Percentiles rank a stretch among this genome's conserved stretches.
Conservation (phyloP, 2,113 vertebrate species). For the Otus sunia region DNA sequence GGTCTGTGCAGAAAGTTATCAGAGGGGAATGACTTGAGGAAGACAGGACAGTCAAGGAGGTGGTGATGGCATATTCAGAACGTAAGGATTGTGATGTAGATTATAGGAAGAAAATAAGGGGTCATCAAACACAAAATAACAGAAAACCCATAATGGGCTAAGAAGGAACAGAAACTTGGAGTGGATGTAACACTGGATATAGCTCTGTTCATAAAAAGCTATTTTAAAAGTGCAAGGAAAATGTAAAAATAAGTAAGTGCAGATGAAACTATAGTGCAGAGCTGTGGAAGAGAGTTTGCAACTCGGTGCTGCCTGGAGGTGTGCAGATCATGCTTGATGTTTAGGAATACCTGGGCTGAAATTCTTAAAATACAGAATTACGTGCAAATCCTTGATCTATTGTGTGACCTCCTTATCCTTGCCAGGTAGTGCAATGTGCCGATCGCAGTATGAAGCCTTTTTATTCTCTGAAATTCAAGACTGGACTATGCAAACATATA, state of each 20-base stretch:
- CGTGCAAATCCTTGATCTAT: neutral
- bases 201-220: neutral
- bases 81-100: neutral
- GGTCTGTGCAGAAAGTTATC: neutral
- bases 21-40: neutral
- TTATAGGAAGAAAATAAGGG: neutral
- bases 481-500: conserved; percentile 47
- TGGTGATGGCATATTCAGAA: neutral
- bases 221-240: neutral
- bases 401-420: neutral
- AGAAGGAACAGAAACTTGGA: neutral
- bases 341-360: neutral
- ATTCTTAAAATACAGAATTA: neutral
- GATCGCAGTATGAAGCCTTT: conserved; percentile 24
- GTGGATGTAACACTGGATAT: neutral
- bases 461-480: conserved; percentile 42
- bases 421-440: neutral
- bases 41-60: neutral
- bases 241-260: neutral
- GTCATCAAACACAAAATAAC: neutral
- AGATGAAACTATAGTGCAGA: neutral
- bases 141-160: neutral
- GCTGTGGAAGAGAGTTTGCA: neutral
- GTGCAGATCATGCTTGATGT: neutral
- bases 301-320: neutral